phyloP scores from a whole-genome alignment of 2,888 invertebrate species.

The Mimumesa dahlbomi region DNA sequence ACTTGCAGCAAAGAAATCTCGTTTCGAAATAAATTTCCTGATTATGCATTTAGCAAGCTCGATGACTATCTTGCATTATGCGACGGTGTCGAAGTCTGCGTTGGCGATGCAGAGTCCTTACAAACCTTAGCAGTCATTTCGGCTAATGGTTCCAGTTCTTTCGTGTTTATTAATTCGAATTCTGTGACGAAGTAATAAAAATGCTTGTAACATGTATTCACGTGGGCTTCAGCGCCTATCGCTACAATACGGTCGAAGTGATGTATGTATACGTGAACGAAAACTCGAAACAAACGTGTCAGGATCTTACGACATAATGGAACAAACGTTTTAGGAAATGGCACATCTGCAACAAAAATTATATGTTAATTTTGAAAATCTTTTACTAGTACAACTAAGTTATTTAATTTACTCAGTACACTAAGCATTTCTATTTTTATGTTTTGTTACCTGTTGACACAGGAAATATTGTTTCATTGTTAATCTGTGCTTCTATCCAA shows the following conservation, averaged over 20 bases:
- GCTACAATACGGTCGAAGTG: slow-evolving; percentile 94
- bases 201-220: slow-evolving; percentile 96
- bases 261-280: slow-evolving; percentile 97
- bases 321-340: slow-evolving; percentile 92
- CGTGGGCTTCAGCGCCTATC: slow-evolving; percentile 95
- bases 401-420: not conserved
- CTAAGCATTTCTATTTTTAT: not conserved
- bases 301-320: slow-evolving; percentile 92
- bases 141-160: slow-evolving; percentile 91
- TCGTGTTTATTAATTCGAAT: slow-evolving; percentile 90
- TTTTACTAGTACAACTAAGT: not conserved
- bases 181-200: slow-evolving; percentile 96
- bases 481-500: slow-evolving; percentile 95
- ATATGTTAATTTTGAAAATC: not conserved
- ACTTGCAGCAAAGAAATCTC: not conserved
- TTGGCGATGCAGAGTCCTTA: slow-evolving; percentile 81
- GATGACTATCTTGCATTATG: slow-evolving; percentile 64
- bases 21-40: slow-evolving; percentile 11
- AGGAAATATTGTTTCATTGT: slow-evolving; percentile 92
- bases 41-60: slow-evolving; percentile 2
- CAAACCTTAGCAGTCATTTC: slow-evolving; percentile 89
- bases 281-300: slow-evolving; percentile 92
- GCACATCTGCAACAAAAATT: slow-evolving; percentile 84
- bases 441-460: slow-evolving; percentile 85
- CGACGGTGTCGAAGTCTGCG: slow-evolving; percentile 56